Evolutionary conservation across 2,113 vertebrate species (phyloP).

Genomic region (Piaya cayana): DNA sequence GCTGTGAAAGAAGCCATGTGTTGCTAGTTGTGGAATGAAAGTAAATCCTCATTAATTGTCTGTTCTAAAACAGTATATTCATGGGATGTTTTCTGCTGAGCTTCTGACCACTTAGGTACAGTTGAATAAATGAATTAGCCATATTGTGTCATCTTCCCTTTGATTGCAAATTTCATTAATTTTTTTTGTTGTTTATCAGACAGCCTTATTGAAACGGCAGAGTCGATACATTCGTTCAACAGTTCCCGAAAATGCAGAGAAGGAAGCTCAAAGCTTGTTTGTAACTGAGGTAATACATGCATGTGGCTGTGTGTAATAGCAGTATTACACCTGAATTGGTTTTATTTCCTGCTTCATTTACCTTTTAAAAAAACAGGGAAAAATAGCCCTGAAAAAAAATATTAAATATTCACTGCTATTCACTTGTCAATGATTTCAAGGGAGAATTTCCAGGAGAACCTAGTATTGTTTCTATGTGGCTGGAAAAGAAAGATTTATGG

Average conservation of each 20-base stretch:
- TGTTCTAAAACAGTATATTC: neutral
- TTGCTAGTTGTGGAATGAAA: neutral
- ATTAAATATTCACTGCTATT: neutral
- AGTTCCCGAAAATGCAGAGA: conserved; percentile 89
- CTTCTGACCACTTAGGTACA: neutral
- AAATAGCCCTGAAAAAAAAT: neutral
- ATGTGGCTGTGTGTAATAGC: neutral
- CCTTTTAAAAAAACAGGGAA: neutral
- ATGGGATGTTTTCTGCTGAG: neutral
- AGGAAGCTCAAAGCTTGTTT: conserved; percentile 91
- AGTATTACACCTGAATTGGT: neutral
- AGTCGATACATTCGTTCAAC: conserved; percentile 88
- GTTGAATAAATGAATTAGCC: neutral
- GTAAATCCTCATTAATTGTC: neutral
- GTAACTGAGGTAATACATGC: conserved; percentile 89
- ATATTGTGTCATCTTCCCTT: neutral
- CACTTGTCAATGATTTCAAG: neutral
- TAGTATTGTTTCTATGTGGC: neutral
- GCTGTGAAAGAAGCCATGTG: neutral
- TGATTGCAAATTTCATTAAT: neutral
- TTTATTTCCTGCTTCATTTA: neutral
- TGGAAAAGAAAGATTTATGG: neutral
- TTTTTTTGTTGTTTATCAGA: conserved; percentile 75
- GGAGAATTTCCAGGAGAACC: neutral
- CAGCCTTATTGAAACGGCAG: conserved; percentile 85